Percentiles rank a stretch among this genome's conserved stretches.
These are phyloP conservation scores for Pantherophis vulpinus DNA, from an alignment of 2,797 vertebrate species.

Conservation along the genomic window DNA sequence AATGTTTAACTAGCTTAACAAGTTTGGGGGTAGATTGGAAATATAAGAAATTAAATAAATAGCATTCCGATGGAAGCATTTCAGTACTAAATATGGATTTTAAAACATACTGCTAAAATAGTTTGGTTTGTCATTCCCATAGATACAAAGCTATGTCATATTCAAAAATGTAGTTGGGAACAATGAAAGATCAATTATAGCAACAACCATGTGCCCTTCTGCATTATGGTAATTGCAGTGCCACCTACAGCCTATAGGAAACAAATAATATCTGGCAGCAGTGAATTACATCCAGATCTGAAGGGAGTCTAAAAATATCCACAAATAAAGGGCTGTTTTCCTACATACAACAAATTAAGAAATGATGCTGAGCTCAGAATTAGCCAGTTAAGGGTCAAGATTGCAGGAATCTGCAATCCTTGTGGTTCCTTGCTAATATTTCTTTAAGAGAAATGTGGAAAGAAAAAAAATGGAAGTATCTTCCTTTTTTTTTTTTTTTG, in stretches of 20 bases:
- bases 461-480: background rate
- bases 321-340: background rate
- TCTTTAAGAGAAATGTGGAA: background rate
- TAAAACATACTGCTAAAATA: background rate
- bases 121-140: background rate
- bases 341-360: background rate
- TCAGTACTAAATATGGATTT: background rate
- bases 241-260: background rate
- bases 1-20: background rate
- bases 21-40: background rate
- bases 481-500: background rate
- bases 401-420: background rate
- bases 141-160: background rate
- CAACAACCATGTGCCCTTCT: background rate
- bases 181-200: background rate
- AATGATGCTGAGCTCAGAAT: background rate
- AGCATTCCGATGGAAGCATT: background rate
- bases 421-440: background rate
- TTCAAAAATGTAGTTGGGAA: background rate
- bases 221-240: background rate
- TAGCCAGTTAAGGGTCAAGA: background rate
- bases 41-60: background rate
- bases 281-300: background rate
- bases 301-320: background rate
- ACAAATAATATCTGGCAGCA: background rate